phyloP scores from a whole-genome alignment of 2,888 invertebrate species.

The Trichopria drosophilae region DNA sequence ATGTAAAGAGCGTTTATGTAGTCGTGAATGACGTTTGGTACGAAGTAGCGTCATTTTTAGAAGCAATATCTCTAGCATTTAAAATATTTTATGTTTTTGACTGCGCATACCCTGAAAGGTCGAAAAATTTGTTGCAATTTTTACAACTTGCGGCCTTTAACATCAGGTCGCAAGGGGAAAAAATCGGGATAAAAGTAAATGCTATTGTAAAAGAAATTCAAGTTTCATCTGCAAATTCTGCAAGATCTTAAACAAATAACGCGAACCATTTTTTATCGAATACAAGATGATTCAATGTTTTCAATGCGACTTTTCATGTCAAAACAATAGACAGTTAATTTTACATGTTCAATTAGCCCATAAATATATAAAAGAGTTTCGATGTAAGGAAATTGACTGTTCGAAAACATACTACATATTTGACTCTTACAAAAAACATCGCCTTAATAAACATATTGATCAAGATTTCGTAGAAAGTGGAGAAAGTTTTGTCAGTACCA shows the following conservation, averaged over 20 bases:
- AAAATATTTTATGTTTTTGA: constrained; percentile 11
- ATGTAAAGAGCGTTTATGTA: constrained; percentile 6
- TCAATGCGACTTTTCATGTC: constrained; percentile 1
- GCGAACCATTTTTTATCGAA: background rate
- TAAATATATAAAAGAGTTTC: background rate
- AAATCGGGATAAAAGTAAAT: background rate
- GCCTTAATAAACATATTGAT: background rate
- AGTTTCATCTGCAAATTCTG: too few species aligned
- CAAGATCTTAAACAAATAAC: too few species aligned
- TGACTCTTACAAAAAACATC: constrained; percentile 4
- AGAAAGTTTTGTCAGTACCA: too few species aligned
- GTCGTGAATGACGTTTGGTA: constrained; percentile 10
- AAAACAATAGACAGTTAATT: constrained; percentile 6
- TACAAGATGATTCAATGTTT: constrained; percentile 8
- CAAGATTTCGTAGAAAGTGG: too few species aligned
- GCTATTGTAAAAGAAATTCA: constrained; percentile 2
- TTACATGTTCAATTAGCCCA: constrained; percentile 4
- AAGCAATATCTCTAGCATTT: constrained; percentile 12
- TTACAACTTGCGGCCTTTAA: constrained; percentile 4
- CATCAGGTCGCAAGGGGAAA: constrained; percentile 1
- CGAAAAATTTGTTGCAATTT: constrained; percentile 14
- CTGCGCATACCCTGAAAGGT: constrained; percentile 3
- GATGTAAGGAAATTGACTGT: constrained; percentile 8
- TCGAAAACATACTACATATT: constrained; percentile 5
- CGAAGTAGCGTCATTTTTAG: background rate